phyloP scores from a whole-genome alignment of 2,888 invertebrate genomes.

The Dryadula phaetusa region DNA sequence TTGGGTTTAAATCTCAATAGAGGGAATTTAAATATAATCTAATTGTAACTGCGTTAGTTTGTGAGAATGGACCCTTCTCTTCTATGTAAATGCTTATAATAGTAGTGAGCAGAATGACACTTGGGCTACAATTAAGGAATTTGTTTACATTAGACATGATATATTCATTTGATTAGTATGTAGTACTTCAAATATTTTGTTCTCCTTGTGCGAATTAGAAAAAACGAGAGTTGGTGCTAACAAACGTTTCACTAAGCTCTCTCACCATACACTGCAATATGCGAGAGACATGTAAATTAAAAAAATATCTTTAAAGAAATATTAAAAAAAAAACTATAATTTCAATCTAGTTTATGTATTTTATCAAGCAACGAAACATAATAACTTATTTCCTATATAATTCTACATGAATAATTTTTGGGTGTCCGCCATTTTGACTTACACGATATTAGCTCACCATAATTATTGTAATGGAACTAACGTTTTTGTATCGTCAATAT shows the following conservation, averaged over 20 bases:
- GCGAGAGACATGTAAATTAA: background rate
- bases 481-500: background rate
- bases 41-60: no score
- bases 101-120: no score
- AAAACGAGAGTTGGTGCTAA: no score
- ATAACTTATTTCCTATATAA: constrained; percentile 64
- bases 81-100: no score
- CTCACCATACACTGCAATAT: background rate
- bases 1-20: background rate
- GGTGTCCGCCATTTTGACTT: constrained; percentile 77
- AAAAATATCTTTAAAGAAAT: no score
- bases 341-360: constrained; percentile 6
- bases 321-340: constrained; percentile 1
- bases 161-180: no score
- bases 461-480: constrained; percentile 54
- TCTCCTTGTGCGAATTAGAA: no score
- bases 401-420: constrained; percentile 74
- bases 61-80: no score
- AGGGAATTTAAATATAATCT: no score
- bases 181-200: no score
- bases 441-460: constrained; percentile 69
- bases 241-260: background rate
- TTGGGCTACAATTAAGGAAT: no score
- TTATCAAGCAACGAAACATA: constrained; percentile 31
- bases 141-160: no score